These are phyloP conservation scores for Scartelaos histophorus DNA, from an alignment of 2,113 vertebrate species.

Conservation along the genomic window DNA sequence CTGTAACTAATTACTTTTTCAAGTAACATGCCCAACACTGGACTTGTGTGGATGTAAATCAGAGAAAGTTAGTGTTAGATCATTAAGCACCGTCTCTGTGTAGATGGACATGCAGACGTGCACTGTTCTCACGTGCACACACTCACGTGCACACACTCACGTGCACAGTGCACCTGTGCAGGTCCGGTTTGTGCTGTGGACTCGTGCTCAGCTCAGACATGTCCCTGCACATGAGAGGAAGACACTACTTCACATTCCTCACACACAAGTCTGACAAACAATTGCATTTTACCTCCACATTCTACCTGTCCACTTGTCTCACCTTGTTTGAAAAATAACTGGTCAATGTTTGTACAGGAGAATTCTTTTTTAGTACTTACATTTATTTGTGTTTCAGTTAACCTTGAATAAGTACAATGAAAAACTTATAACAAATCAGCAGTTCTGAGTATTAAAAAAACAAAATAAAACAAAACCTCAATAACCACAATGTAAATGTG, in stretches of 20 bases:
- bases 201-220: constrained; percentile 21
- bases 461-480: too few relatives aligned
- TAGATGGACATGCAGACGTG: neutral
- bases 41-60: constrained; percentile 47
- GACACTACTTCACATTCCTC: constrained; percentile 16
- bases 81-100: constrained; percentile 47
- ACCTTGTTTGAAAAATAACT: neutral
- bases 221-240: constrained; percentile 31
- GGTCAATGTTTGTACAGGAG: neutral
- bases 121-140: neutral
- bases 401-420: too few relatives aligned
- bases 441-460: too few relatives aligned
- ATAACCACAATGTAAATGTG: too few relatives aligned
- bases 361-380: too few relatives aligned
- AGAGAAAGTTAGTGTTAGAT: constrained; percentile 62
- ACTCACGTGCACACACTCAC: neutral
- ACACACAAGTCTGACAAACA: constrained; percentile 5
- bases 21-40: too few relatives aligned
- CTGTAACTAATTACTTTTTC: too few relatives aligned
- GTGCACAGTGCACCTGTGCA: constrained; percentile 16
- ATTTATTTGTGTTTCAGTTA: too few relatives aligned
- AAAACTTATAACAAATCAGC: too few relatives aligned
- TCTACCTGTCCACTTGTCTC: neutral
- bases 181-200: constrained; percentile 21
- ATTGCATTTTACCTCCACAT: neutral